Evolutionary conservation across 2,888 invertebrate genomes (phyloP), one percentile per base, ranked within the genome.

Genomic region (Apamea anceps): DNA sequence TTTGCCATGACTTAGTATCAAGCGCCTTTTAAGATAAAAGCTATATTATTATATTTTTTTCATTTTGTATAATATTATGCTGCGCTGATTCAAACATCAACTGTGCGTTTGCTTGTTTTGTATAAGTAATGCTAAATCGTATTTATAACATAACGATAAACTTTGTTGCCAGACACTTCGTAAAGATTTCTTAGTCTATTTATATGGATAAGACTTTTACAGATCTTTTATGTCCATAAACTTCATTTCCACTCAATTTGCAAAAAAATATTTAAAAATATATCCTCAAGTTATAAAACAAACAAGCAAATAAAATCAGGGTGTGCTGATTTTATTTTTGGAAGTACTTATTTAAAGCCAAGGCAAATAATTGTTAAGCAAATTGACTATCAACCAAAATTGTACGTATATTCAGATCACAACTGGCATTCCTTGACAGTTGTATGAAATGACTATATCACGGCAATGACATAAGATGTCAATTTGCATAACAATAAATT

Each of bases 1-100:
- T 57, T 37, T 68, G 15, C 8, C 28, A 75, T 37, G 15, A 65
- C 71, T 70, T 65, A 78, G 72, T 78, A 51, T 48, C 1, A 62
- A 67, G 54, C 66, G 18, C 25, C 1, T 48, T n/a, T 25, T 18
- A 18, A n/a, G 13, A 51, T 28, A 51, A 12, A 62, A 54, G 13
- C n/a, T 7, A 57, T n/a, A 51, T 10, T 7, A 42, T 21, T 25
- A n/a, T 21, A 25, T 68, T 32, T 51, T 65, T 42, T 51, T 65
- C 2, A 51, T 51, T 18, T 77, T 63, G 32, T 21, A 45, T 18
- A 42, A 65, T 45, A 65, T 54, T 37, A n/a, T 42, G 18, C 18
- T 60, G 37, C 8, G 10, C 32, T 54, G 32, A 45, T 66, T 66
- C 21, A 32, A 45, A 75, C 25, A 45, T 57, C 28, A 10, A 54